Base-by-base conservation (phyloP, 2,888 invertebrate genomes). In the Phasia obesa region DNA sequence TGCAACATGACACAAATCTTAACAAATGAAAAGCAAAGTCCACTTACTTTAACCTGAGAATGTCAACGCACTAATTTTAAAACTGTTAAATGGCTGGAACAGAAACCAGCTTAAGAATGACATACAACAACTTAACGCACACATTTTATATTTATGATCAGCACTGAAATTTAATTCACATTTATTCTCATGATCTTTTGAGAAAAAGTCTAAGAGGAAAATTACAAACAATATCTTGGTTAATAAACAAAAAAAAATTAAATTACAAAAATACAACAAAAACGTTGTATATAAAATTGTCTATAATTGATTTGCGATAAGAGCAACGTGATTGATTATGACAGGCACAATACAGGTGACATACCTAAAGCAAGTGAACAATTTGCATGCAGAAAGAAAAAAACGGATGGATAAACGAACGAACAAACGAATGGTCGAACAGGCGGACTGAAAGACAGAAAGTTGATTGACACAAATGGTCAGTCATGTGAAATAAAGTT, bases 291-390 rank as follows among this genome's bases (percentile, higher is more conserved):
- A 65, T 55, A 64, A 70, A 69, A 78, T 76, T 81, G 67, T 59
- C 75, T 67, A 78, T 84, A 86, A 86, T 84, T 86, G 85, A 85
- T 85, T 85, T 79, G 76, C 74, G 85, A 77, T 84, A 80, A 82
- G 78, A 77, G 71, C 60, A 76, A 80, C 67, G 81, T 85, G 85
- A 85, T 85, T 82, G 85, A 85, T 85, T 85, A 82, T 85, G 85
- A 85, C 85, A 85, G 76, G 60, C 83, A 67, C 75, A 79, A 67
- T 76, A 73, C 83, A 83, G 79, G 83, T 83, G 83, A 83, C 83
- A 83, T 79, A 71, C 75, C 74, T 69, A 23, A 49, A 70, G 71
- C 83, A 75, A 79, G 79, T 79, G 67, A 65, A 65, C 65, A 76
- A 62, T 59, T 75, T 75, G 71, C 71, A 70, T 77, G 67, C 59